Evolutionary conservation across 35 echinoderm and acorn worm genomes (phyloP).

Genomic region (Apostichopus californicus): DNA sequence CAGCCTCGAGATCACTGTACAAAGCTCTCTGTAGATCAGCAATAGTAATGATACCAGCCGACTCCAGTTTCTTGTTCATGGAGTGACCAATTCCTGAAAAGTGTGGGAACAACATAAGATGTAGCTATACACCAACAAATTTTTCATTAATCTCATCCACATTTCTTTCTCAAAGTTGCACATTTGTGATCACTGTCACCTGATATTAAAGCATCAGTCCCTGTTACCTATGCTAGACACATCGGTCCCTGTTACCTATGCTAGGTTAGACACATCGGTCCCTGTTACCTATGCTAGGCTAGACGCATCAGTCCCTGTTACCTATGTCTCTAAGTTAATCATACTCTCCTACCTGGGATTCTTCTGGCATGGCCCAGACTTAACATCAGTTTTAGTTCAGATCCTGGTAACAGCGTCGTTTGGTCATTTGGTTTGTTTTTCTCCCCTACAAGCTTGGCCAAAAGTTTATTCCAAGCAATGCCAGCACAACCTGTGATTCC

Average conservation of each 20-base stretch:
- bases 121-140: too few species aligned
- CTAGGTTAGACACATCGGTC: too few species aligned
- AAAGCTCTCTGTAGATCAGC: conserved; percentile 53
- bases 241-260: too few species aligned
- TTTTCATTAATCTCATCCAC: too few species aligned
- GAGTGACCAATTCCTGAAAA: conserved; percentile 85
- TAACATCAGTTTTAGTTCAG: conserved; percentile 56
- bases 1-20: conserved; percentile 34
- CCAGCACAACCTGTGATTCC: conserved; percentile 93
- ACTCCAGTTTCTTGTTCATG: conserved; percentile 71
- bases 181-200: too few species aligned
- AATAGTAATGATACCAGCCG: conserved; percentile 74
- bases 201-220: too few species aligned
- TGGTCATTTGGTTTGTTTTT: conserved; percentile 92
- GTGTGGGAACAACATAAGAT: neutral
- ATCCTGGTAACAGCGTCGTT: conserved; percentile 68
- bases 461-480: conserved; percentile 83
- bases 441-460: conserved; percentile 88
- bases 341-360: conserved; percentile 74
- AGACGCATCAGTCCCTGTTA: too few species aligned
- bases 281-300: too few species aligned
- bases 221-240: too few species aligned
- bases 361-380: conserved; percentile 59
- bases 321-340: neutral
- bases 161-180: too few species aligned